These are phyloP conservation scores for Lithobates sylvaticus DNA, from an alignment of 2,797 vertebrate genomes.

Conservation along the genomic window DNA sequence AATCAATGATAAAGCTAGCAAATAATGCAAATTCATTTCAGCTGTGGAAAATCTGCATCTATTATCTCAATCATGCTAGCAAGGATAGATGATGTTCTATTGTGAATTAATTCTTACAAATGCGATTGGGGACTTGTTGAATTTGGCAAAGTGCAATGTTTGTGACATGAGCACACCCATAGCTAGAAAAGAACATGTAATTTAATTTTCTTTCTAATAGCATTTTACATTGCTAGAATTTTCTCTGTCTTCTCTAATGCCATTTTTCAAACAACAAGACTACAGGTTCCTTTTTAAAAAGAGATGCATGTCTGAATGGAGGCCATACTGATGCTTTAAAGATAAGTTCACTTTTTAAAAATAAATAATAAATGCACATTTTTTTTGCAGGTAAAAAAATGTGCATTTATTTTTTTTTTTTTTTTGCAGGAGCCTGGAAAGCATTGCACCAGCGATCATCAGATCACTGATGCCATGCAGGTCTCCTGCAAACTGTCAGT, in stretches of 20 bases:
- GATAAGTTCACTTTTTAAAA: no score
- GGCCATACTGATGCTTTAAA: no score
- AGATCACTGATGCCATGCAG: no score
- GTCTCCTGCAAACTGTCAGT: no score
- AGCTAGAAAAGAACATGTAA: constrained; percentile 15
- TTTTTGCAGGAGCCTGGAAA: no score
- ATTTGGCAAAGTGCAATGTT: constrained; percentile 38
- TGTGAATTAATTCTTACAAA: constrained; percentile 46
- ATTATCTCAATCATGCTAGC: constrained; percentile 42
- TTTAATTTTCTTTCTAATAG: not conserved
- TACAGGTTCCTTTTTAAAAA: no score
- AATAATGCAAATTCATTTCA: constrained; percentile 47
- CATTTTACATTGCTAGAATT: not conserved
- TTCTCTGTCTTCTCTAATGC: not conserved
- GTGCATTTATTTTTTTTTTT: no score
- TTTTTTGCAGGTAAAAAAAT: no score
- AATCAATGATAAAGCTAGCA: constrained; percentile 51
- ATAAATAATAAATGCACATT: no score
- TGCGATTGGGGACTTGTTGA: constrained; percentile 40
- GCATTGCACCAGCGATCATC: no score
- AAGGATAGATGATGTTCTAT: constrained; percentile 34
- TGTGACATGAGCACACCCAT: constrained; percentile 23
- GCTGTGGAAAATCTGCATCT: constrained; percentile 51
- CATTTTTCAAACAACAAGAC: not conserved
- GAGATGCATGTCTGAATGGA: no score